phyloP scores from a whole-genome alignment of 2,888 invertebrate genomes.

The Panopea generosa region DNA sequence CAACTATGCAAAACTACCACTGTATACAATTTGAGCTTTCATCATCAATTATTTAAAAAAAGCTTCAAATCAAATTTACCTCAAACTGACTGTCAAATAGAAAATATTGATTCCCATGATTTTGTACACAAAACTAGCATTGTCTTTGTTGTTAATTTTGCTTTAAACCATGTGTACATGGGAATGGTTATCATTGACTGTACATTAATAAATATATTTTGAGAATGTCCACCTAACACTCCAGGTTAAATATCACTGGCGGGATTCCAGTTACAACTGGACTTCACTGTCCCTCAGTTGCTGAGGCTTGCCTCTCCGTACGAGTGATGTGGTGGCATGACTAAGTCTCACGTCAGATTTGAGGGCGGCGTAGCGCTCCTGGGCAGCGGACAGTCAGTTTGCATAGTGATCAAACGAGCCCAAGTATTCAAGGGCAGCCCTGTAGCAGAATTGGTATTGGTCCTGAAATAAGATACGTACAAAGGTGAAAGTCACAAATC shows the following conservation, averaged over 20 bases:
- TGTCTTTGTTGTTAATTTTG: no score
- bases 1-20: conserved; percentile 5
- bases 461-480: conserved; percentile 88
- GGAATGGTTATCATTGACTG: no score
- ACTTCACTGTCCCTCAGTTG: conserved; percentile 49
- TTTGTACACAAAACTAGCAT: no score
- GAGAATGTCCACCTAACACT: no score
- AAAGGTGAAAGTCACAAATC: no score
- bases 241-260: not conserved
- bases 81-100: not conserved
- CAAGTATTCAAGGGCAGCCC: conserved; percentile 98
- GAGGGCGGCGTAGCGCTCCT: conserved; percentile 57
- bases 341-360: conserved; percentile 11
- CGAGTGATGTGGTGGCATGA: conserved; percentile 41
- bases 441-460: conserved; percentile 99
- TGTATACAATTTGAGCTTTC: conserved; percentile 5
- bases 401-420: conserved; percentile 96
- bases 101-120: not conserved
- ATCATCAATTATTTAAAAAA: not conserved
- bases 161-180: no score
- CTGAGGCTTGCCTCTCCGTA: conserved; percentile 35
- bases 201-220: no score
- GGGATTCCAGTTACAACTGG: conserved; percentile 21
- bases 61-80: conserved; percentile 3
- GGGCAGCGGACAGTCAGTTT: conserved; percentile 67